Base-by-base conservation (phyloP, 2,888 invertebrate species). In the Eurytoma adleriae region DNA sequence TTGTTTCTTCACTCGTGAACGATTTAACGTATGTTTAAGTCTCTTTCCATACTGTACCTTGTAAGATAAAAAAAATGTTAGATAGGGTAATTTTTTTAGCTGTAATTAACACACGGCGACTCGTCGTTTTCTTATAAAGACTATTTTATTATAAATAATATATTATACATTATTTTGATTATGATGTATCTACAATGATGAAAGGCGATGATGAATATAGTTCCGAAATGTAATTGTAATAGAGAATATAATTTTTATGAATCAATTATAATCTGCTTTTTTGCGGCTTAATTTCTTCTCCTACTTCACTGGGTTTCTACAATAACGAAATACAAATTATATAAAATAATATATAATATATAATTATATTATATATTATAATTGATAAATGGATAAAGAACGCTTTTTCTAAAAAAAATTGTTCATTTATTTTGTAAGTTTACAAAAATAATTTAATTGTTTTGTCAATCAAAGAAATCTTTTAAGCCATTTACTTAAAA, bases 181-280 rank as follows among this genome's bases (percentile, higher is more conserved):
- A 81, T 78, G 71, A 78, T 78, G 40, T 75, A 81, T 81, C 62
- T 78, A 81, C 75, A 78, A 71, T 71, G 66, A 78, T 75, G 70
- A 74, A 61, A 57, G 16, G 54, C 30, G 70, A 74, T 70, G 64
- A 62, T 70, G 24, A 67, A 24, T 59, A 74, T 59, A 74, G 73
- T 77, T 68, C 54, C 40, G 40, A 67, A 54, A 69, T 74, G 70
- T 70, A 80, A 70, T 67, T 54, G 59, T 69, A 48, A 74, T 54
- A 20, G 16, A 71, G 13, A 78, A 78, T 75, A 78, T 78, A 81
- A 77, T 80, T 77, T 80, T 77, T 80, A 77, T 52, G 61, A 77
- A 64, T 64, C 50, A 52, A 73, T 61, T 18, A 52, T 72, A 72
- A 71, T 48, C 27, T 54, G 48, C n/a, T 64, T 66, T 52, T 24